Evolutionary conservation across 2,888 invertebrate genomes (phyloP).

Genomic region (Heliconius aoede): DNA sequence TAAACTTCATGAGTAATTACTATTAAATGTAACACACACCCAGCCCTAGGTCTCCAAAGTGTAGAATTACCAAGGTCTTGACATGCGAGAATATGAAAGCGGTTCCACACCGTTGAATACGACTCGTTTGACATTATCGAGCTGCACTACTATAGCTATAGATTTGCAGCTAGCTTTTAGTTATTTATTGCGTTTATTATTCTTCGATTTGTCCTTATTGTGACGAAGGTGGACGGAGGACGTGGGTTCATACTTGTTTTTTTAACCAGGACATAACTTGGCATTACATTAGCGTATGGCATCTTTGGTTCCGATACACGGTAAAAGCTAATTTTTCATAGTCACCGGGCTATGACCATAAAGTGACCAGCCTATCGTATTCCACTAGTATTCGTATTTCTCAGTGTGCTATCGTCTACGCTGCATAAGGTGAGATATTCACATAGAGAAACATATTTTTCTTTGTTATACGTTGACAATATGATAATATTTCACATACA

Average conservation of each 20-base stretch:
- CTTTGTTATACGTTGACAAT: neutral
- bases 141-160: conserved; percentile 3
- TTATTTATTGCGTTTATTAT: conserved; percentile 20
- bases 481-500: neutral
- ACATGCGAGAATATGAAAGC: conserved; percentile 47
- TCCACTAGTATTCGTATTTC: too few relatives aligned
- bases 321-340: too few relatives aligned
- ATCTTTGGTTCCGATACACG: too few relatives aligned
- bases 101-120: conserved; percentile 42
- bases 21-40: conserved; percentile 26
- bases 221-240: neutral
- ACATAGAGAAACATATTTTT: neutral
- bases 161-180: conserved; percentile 1
- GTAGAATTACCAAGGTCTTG: conserved; percentile 44
- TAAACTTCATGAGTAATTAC: conserved; percentile 22
- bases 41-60: conserved; percentile 23
- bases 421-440: neutral
- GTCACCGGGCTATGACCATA: too few relatives aligned
- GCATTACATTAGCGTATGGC: too few relatives aligned
- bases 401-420: too few relatives aligned
- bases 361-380: too few relatives aligned
- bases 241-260: neutral
- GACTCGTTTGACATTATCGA: conserved; percentile 43
- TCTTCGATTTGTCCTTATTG: conserved; percentile 3
- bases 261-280: neutral